Conservation (phyloP, 23 tunicate species). For the Clavelina lepadiformis region DNA sequence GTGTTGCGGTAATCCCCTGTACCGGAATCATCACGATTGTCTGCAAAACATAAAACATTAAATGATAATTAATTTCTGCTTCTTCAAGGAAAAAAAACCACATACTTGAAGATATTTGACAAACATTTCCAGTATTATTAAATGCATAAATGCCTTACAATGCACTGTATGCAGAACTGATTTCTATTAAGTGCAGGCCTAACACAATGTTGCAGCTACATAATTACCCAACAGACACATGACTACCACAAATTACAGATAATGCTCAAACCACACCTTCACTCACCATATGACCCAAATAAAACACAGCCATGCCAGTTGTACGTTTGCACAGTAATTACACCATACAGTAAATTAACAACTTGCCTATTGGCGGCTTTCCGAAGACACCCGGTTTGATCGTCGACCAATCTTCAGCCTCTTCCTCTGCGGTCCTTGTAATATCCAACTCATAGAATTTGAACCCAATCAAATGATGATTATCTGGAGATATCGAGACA, state of each 20-base stretch:
- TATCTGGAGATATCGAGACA: slow-evolving; percentile 22
- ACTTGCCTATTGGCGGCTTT: slow-evolving; percentile 60
- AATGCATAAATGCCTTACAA: no score
- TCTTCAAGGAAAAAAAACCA: no score
- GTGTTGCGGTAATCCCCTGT: slow-evolving; percentile 51
- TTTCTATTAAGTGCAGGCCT: no score
- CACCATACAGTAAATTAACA: background rate
- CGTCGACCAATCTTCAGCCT: slow-evolving; percentile 51
- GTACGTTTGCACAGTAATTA: no score
- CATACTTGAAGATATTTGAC: slow-evolving; percentile 8
- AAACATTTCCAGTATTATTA: no score
- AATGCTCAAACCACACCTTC: no score
- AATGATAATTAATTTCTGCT: background rate
- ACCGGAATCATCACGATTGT: slow-evolving; percentile 38
- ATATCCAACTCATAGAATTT: slow-evolving; percentile 60
- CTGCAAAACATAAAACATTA: slow-evolving; percentile 14
- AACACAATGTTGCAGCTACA: no score
- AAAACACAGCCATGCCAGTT: no score
- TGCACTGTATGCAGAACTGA: no score
- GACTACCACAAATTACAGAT: no score
- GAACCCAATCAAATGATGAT: slow-evolving; percentile 64
- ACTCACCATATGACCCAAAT: no score
- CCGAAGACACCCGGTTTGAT: slow-evolving; percentile 43
- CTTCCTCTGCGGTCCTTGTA: slow-evolving; percentile 40
- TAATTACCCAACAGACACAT: no score